phyloP scores from a whole-genome alignment of 1,140 invertebrate genomes.

The Platyura marginata region DNA sequence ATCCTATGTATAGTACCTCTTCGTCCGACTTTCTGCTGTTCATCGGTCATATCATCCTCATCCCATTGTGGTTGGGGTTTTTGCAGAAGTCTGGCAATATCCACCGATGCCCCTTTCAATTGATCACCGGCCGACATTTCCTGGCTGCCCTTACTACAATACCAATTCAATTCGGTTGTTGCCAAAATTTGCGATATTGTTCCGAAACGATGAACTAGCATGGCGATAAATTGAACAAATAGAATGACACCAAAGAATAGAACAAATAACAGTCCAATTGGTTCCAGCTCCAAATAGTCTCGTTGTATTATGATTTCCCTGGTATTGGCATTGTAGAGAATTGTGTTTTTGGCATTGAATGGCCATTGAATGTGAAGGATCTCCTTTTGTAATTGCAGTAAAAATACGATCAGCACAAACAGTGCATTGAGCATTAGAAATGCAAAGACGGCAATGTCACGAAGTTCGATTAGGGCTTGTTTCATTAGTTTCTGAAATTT shows the following conservation, averaged over 20 bases:
- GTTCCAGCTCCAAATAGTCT: conserved; percentile 47
- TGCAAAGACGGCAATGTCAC: conserved; percentile 53
- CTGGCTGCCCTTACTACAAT: conserved; percentile 6
- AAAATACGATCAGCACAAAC: conserved; percentile 61
- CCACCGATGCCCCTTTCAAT: conserved; percentile 34
- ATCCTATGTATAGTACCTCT: conserved; percentile 17
- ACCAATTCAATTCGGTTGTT: conserved; percentile 38
- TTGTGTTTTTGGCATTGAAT: conserved; percentile 41
- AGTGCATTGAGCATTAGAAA: conserved; percentile 73
- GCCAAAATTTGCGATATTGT: conserved; percentile 72
- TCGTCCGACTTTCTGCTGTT: conserved; percentile 10
- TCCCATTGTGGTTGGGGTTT: conserved; percentile 23
- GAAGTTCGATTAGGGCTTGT: conserved; percentile 38
- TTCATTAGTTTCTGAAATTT: conserved; percentile 36
- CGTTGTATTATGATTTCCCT: conserved; percentile 27
- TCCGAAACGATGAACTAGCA: conserved; percentile 68
- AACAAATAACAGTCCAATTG: conserved; percentile 57
- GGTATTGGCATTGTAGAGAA: conserved; percentile 32
- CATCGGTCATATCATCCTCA: conserved; percentile 21
- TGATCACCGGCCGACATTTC: conserved; percentile 14
- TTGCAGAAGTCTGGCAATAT: conserved; percentile 40
- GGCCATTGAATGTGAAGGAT: conserved; percentile 51
- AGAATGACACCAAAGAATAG: conserved; percentile 51
- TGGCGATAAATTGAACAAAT: conserved; percentile 61
- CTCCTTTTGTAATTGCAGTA: conserved; percentile 61